Conservation (phyloP, 2,797 vertebrate genomes). For the Manis javanica region DNA sequence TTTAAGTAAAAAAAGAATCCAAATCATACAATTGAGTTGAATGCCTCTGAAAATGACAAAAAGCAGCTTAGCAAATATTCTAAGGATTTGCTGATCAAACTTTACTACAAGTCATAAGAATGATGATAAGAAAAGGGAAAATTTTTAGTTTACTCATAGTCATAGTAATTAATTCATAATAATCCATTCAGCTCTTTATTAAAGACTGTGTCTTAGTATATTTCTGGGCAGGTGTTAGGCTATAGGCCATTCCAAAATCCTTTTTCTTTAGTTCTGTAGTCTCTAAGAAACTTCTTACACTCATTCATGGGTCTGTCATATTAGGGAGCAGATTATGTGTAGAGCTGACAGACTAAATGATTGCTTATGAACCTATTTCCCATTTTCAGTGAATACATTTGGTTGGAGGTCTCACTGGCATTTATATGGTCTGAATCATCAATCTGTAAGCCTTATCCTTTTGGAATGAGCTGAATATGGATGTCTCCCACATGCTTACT, state of each 20-base stretch:
- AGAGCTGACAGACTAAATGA: background rate
- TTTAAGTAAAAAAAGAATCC: conserved; percentile 15
- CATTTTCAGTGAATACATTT: background rate
- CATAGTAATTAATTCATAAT: background rate
- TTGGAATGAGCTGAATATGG: background rate
- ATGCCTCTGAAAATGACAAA: background rate
- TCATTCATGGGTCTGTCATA: background rate
- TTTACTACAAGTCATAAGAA: background rate
- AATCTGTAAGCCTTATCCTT: background rate
- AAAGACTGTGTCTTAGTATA: background rate
- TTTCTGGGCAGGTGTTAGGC: background rate
- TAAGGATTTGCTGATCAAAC: background rate
- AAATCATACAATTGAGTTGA: background rate
- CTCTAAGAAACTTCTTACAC: background rate
- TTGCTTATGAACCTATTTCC: background rate
- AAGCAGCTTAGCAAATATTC: background rate
- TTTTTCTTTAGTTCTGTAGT: background rate
- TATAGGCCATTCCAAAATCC: background rate
- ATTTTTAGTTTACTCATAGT: background rate
- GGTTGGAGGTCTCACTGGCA: background rate
- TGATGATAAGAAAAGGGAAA: background rate
- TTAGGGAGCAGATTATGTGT: background rate
- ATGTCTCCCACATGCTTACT: no score
- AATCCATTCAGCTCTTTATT: background rate
- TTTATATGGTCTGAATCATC: background rate